phyloP scores from a whole-genome alignment of 2,113 vertebrate species.

The Malurus alboscapulatus region DNA sequence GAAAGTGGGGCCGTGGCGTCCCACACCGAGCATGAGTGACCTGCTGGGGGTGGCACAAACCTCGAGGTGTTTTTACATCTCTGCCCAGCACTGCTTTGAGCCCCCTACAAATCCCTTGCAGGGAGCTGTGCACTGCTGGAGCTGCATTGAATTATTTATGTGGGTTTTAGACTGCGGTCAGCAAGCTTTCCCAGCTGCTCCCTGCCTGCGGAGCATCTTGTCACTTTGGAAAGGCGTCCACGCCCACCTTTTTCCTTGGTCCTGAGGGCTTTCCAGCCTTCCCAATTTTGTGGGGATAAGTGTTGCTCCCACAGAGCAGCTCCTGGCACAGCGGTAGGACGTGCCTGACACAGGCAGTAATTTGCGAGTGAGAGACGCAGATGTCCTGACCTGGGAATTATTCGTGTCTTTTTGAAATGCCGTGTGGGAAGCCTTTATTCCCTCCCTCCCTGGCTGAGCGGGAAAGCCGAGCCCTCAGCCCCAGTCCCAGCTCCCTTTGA shows the following conservation, averaged over 20 bases:
- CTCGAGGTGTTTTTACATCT: neutral
- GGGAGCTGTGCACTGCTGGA: neutral
- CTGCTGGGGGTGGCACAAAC: neutral
- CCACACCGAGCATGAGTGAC: neutral
- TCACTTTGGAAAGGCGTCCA: rapidly evolving
- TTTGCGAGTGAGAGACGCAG: neutral
- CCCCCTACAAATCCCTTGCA: neutral
- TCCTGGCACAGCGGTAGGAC: neutral
- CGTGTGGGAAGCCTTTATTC: constrained; percentile 13
- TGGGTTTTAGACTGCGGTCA: neutral
- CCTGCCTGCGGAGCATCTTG: neutral
- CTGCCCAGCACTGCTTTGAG: neutral
- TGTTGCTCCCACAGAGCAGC: neutral
- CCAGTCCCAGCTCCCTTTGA: neutral
- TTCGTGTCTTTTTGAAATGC: neutral
- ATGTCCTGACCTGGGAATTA: neutral
- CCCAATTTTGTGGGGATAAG: neutral
- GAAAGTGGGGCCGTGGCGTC: neutral
- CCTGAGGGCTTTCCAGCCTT: neutral
- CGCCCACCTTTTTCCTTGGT: neutral
- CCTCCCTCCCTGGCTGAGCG: neutral
- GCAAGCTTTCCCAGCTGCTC: neutral
- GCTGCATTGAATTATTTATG: neutral
- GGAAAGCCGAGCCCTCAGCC: neutral
- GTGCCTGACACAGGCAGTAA: neutral